Conservation (phyloP, 2,797 vertebrate genomes). For the Champsocephalus esox region DNA sequence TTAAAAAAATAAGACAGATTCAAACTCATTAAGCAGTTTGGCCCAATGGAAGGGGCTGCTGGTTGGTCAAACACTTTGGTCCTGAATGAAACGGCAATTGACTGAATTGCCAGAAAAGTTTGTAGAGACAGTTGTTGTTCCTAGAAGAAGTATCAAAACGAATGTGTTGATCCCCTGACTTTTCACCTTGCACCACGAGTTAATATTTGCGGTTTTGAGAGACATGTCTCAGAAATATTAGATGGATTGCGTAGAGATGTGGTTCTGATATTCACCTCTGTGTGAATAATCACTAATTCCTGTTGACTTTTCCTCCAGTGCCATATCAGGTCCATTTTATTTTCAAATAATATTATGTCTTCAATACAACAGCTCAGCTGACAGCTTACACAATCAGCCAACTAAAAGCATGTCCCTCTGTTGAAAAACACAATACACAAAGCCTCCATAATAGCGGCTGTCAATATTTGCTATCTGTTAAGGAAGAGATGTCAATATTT, state of each 20-base stretch:
- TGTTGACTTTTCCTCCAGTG: neutral
- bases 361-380: neutral
- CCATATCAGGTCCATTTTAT: neutral
- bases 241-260: neutral
- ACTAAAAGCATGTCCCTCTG: neutral
- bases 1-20: no score
- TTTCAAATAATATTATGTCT: neutral
- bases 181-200: no score
- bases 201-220: no score
- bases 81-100: neutral
- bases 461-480: slow-evolving; percentile 45
- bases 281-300: neutral
- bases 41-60: neutral
- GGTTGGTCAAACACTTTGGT: neutral
- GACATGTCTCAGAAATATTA: neutral
- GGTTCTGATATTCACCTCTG: neutral
- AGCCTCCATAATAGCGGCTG: slow-evolving; percentile 7
- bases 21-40: neutral
- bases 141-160: neutral
- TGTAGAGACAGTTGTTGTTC: neutral
- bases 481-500: slow-evolving; percentile 50
- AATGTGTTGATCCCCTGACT: neutral
- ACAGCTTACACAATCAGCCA: neutral
- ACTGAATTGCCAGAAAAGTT: neutral
- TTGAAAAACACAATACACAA: slow-evolving; percentile 17